Evolutionary conservation across 2,888 invertebrate species (phyloP).

Genomic region (Cantharis rufa): DNA sequence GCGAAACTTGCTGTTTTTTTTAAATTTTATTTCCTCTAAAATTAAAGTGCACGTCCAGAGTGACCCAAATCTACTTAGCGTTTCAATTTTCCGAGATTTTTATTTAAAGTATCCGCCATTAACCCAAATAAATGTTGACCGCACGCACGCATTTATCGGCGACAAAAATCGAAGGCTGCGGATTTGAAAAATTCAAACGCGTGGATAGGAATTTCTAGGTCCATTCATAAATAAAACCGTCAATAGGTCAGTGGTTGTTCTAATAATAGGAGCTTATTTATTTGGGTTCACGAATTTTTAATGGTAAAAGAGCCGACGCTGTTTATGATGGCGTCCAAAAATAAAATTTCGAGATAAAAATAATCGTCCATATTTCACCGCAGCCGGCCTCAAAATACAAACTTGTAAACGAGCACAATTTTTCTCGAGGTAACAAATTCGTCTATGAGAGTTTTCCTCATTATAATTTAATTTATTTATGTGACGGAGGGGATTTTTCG

Average conservation of each 20-base stretch:
- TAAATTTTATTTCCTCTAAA: background rate
- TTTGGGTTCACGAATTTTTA: conserved; percentile 23
- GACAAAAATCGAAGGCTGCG: background rate
- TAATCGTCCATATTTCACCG: background rate
- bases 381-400: background rate
- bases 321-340: conserved; percentile 10
- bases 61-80: background rate
- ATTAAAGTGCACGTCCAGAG: background rate
- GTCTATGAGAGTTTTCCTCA: background rate
- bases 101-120: background rate
- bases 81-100: background rate
- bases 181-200: background rate
- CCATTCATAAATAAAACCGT: conserved; percentile 28
- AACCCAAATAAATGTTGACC: background rate
- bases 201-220: background rate
- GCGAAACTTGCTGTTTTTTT: background rate
- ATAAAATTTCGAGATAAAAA: background rate
- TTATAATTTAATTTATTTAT: background rate
- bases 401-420: background rate
- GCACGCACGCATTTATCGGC: background rate
- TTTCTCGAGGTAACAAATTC: background rate
- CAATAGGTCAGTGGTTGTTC: conserved; percentile 28
- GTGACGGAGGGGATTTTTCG: background rate
- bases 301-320: conserved; percentile 11
- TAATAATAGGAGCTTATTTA: conserved; percentile 23